A percentile compares a stretch with the other conserved stretches of the same genome.
Evolutionary conservation across 2,113 vertebrate species (phyloP).

Genomic region (Cyanistes caeruleus): DNA sequence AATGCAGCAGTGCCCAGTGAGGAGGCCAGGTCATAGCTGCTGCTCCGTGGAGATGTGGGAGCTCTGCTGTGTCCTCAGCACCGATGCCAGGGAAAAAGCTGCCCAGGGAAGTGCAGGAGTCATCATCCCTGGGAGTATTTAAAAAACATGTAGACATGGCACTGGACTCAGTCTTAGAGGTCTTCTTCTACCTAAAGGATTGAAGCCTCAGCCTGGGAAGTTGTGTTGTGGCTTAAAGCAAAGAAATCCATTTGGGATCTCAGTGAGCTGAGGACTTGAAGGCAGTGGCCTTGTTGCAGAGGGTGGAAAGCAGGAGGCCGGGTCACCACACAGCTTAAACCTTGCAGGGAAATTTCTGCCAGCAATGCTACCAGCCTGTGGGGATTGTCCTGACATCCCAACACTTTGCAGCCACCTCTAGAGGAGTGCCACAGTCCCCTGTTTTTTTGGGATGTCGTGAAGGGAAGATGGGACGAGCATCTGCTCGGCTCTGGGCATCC

Average conservation of each 20-base stretch:
- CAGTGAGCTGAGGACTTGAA: not conserved
- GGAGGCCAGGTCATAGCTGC: not conserved
- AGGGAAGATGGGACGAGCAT: not conserved
- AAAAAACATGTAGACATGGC: not conserved
- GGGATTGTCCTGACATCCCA: not conserved
- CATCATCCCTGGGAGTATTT: not conserved
- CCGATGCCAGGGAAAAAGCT: not conserved
- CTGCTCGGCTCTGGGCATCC: not conserved
- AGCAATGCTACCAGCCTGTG: not conserved
- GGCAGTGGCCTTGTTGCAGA: not conserved
- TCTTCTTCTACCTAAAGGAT: not conserved
- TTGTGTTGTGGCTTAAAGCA: not conserved
- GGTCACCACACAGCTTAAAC: fast-evolving
- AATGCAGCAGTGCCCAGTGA: not conserved
- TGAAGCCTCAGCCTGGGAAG: not conserved
- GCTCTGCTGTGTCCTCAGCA: not conserved
- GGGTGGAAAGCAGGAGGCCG: not conserved
- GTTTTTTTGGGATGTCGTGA: fast-evolving
- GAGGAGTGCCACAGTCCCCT: not conserved
- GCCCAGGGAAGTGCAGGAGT: not conserved
- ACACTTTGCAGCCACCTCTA: not conserved
- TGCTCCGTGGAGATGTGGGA: fast-evolving
- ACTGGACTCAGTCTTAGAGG: not conserved
- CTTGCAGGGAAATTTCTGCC: not conserved
- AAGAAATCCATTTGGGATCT: not conserved